Conservation (phyloP, 2,797 vertebrate species). For the Hipposideros larvatus region DNA sequence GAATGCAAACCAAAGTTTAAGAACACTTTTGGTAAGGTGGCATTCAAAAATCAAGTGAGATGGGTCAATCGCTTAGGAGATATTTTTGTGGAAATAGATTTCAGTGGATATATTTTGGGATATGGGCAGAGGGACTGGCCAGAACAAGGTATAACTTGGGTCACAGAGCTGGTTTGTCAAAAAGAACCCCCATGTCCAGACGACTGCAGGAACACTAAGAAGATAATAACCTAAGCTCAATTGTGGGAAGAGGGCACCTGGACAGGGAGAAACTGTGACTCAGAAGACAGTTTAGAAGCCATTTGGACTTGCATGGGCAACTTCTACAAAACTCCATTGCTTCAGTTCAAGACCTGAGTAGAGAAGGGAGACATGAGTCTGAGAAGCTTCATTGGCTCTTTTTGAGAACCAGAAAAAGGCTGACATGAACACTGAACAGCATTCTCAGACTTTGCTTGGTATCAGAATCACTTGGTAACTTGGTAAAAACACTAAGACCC, state of each 20-base stretch:
- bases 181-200: background rate
- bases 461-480: background rate
- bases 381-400: background rate
- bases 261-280: background rate
- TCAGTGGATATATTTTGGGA: background rate
- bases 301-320: background rate
- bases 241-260: background rate
- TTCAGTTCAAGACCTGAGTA: background rate
- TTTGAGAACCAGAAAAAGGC: background rate
- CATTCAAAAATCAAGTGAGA: background rate
- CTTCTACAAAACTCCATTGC: background rate
- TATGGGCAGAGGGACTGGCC: accelerated
- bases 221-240: background rate
- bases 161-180: background rate
- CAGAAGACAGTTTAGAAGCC: background rate
- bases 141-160: background rate
- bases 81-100: background rate
- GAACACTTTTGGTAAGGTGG: background rate
- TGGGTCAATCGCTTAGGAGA: background rate
- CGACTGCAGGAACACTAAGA: background rate
- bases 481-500: background rate
- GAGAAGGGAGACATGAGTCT: background rate
- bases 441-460: background rate
- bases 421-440: background rate
- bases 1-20: background rate